Evolutionary conservation across 2,113 vertebrate genomes (phyloP).

Genomic region (Hippocampus guttulatus): DNA sequence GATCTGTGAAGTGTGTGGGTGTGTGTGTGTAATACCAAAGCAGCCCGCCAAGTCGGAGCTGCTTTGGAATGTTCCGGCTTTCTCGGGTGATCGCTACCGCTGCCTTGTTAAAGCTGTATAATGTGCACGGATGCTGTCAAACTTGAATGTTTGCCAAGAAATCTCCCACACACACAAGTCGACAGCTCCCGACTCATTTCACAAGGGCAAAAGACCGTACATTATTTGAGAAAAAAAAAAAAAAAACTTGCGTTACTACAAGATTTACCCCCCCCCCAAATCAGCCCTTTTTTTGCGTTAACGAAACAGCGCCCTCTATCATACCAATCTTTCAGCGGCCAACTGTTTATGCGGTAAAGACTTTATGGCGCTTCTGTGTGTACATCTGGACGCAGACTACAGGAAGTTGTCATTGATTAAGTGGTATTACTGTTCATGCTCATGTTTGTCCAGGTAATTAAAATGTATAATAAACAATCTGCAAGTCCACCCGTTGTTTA

Average conservation of each 20-base stretch:
- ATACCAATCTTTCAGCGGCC: conserved; percentile 23
- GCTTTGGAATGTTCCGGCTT: conserved; percentile 55
- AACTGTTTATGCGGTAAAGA: conserved; percentile 8
- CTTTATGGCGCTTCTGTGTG: conserved; percentile 19
- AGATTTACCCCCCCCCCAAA: conserved; percentile 18
- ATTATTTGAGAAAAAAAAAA: conserved; percentile 37
- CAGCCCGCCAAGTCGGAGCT: conserved; percentile 45
- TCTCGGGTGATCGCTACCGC: conserved; percentile 40
- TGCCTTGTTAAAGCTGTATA: conserved; percentile 51
- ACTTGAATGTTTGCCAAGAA: conserved; percentile 49
- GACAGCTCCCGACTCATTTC: conserved; percentile 19
- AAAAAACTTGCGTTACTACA: conserved; percentile 23
- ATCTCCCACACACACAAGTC: conserved; percentile 19
- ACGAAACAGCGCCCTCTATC: conserved; percentile 37
- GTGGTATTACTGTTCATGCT: conserved; percentile 61
- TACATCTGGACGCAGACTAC: conserved; percentile 4
- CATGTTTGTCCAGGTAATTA: conserved; percentile 66
- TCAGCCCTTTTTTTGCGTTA: conserved; percentile 47
- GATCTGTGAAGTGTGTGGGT: conserved; percentile 28
- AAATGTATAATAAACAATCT: conserved; percentile 65
- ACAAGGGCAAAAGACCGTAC: neutral
- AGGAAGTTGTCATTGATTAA: conserved; percentile 42
- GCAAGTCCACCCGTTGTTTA: neutral
- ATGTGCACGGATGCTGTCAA: conserved; percentile 41
- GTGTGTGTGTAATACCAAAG: conserved; percentile 28